Evolutionary conservation across 2,888 invertebrate genomes (phyloP), one percentile per base, ranked within the genome.

Genomic region (Drepanosiphum platanoidis): DNA sequence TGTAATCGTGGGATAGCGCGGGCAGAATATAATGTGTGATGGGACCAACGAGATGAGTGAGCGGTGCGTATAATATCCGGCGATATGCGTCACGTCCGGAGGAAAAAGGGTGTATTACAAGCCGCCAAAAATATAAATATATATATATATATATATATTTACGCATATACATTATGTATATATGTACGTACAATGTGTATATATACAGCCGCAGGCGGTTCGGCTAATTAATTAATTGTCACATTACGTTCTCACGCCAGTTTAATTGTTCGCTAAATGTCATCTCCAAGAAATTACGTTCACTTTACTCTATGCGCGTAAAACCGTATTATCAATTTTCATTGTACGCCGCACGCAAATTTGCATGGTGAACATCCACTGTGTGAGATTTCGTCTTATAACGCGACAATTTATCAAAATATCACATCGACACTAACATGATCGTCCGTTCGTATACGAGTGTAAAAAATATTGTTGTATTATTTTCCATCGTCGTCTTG

Each of bases 201-300:
- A 75, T 64, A 78, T 52, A 46, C 42, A 5, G 9, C 27, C n/a
- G n/a, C 34, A 39, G 15, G 61, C 81, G 71, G n/a, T 15, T 52
- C 18, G 52, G 81, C 58, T 81, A 81, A 81, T 81, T 81, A 81
- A 81, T 81, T 81, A 81, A 81, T 81, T 81, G 81, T 81, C 81
- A 61, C 81, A 42, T 72, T 61, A 42, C 58, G 81, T 81, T 81
- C 81, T 81, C 81, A 81, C 81, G 81, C 81, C 71, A 72, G 81
- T 81, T 81, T 81, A 81, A 81, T 81, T 81, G 79, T 80, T 80
- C 68, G 79, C 79, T 80, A 68, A 80, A 70, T 70, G 9, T 80
- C n/a, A 68, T 70, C 68, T 80, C 46, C 79, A 80, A 80, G 68
- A 80, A 80, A 80, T 80, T 80, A 80, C 52, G 52, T 4, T 68